Evolutionary conservation across 1,140 invertebrate species (phyloP), one percentile per base, ranked within the genome.

Genomic region (Cepaea nemoralis): DNA sequence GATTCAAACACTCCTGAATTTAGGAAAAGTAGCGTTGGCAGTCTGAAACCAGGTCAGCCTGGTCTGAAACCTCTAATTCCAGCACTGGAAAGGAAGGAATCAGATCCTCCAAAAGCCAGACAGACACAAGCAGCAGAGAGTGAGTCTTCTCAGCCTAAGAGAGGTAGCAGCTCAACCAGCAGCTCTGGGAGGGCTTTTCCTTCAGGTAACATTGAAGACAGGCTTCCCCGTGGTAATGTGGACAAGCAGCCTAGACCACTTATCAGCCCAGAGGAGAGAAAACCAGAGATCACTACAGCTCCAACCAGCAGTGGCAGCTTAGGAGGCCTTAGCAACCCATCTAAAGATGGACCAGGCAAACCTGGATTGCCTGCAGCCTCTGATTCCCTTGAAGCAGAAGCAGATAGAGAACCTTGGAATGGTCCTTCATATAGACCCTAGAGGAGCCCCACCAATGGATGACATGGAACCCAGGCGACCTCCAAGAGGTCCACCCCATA

Each of bases 361-460:
- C 77, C 77, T 33, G 77, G 77, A 19, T 37, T 80, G 77, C 71
- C 71, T 39, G 66, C 77, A 24, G 71, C 77, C 14, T 67, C 77
- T 37, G 75, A 50, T 12, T 33, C 14, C 16, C 27, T 40, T 33
- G 77, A 80, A 33, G 67, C 27, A 12, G 77, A 78, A 10, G 50
- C 37, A 19, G n/a, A n/a, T n/a, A n/a, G n/a, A n/a, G 77, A 37
- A 40, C 77, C 77, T 3, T n/a, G 16, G n/a, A 69, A 48, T 22
- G 77, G 77, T 6, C 66, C 77, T 10, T 39, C 63, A 31, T 80
- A 70, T 37, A 70, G 77, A 45, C 77, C 77, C 14, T n/a, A 42
- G 77, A 48, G 77, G 77, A 12, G 66, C 77, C 24, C 77, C 77
- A 39, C 66, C 66, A 24, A 70, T 80, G 77, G 66, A n/a, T 55